Evolutionary conservation across 1,140 invertebrate genomes (phyloP).

Genomic region (Eurytemora carolleeae): DNA sequence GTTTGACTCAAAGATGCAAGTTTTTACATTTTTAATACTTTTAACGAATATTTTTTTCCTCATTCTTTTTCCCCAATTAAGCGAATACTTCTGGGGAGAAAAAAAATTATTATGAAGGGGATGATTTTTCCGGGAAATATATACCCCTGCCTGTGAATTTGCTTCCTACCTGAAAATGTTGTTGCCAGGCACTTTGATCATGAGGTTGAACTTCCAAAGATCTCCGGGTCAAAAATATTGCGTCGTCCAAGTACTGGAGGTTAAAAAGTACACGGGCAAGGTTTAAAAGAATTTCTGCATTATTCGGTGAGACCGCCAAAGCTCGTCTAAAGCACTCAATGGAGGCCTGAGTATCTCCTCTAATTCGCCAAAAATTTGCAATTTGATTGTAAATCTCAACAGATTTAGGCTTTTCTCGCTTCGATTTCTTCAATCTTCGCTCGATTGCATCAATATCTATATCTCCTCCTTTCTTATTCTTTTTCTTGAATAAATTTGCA

Average conservation of each 20-base stretch:
- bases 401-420: conserved; percentile 65
- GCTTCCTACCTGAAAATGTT: conserved; percentile 50
- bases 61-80: too few relatives aligned
- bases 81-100: too few relatives aligned
- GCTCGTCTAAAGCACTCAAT: conserved; percentile 71
- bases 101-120: too few relatives aligned
- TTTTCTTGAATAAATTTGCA: too few relatives aligned
- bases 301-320: conserved; percentile 58
- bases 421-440: conserved; percentile 50
- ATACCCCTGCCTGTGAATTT: conserved; percentile 27
- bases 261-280: conserved; percentile 60
- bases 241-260: conserved; percentile 66
- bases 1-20: too few relatives aligned
- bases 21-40: too few relatives aligned
- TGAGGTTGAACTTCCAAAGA: conserved; percentile 49
- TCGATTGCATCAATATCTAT: conserved; percentile 57
- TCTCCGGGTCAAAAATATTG: conserved; percentile 56
- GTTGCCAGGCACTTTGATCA: conserved; percentile 65
- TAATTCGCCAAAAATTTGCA: conserved; percentile 47
- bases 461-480: too few relatives aligned
- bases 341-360: conserved; percentile 32
- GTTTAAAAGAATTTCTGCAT: conserved; percentile 59
- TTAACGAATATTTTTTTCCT: too few relatives aligned
- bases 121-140: not conserved
- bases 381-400: conserved; percentile 68